Evolutionary conservation across 2,797 vertebrate species (phyloP).

Genomic region (Sebastes diploproa): DNA sequence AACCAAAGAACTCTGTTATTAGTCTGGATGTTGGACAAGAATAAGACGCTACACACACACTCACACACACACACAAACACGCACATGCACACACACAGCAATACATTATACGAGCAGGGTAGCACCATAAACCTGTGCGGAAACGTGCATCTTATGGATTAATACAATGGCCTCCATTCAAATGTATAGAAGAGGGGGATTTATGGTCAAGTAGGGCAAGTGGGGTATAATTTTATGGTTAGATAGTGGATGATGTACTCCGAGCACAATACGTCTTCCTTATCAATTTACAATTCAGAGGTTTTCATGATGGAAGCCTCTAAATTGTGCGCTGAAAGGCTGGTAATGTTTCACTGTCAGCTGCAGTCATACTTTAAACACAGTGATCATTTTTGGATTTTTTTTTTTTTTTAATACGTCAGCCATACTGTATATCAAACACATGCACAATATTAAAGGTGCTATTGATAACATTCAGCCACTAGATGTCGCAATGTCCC

Average conservation of each 20-base stretch:
- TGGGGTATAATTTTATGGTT: constrained; percentile 67
- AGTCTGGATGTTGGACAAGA: constrained; percentile 75
- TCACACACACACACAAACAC: neutral
- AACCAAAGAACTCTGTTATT: constrained; percentile 79
- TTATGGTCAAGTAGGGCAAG: constrained; percentile 65
- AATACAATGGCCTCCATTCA: constrained; percentile 73
- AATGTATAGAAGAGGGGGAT: constrained; percentile 60
- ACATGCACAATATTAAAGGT: neutral
- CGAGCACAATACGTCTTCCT: constrained; percentile 59
- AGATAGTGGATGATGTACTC: constrained; percentile 73
- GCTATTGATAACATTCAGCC: too few species aligned
- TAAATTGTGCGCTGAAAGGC: neutral
- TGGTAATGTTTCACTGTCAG: constrained; percentile 7
- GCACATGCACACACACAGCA: neutral
- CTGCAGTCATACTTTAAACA: neutral
- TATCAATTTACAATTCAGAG: constrained; percentile 60
- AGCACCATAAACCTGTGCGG: constrained; percentile 66
- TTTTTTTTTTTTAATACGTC: neutral
- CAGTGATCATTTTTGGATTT: neutral
- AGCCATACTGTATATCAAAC: neutral
- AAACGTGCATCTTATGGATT: constrained; percentile 69
- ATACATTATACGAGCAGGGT: constrained; percentile 56
- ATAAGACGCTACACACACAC: constrained; percentile 5
- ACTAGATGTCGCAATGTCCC: too few species aligned
- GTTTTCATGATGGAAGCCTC: constrained; percentile 38